These are phyloP conservation scores for Semaprochilodus insignis DNA, from an alignment of 2,797 vertebrate genomes.

Conservation along the genomic window DNA sequence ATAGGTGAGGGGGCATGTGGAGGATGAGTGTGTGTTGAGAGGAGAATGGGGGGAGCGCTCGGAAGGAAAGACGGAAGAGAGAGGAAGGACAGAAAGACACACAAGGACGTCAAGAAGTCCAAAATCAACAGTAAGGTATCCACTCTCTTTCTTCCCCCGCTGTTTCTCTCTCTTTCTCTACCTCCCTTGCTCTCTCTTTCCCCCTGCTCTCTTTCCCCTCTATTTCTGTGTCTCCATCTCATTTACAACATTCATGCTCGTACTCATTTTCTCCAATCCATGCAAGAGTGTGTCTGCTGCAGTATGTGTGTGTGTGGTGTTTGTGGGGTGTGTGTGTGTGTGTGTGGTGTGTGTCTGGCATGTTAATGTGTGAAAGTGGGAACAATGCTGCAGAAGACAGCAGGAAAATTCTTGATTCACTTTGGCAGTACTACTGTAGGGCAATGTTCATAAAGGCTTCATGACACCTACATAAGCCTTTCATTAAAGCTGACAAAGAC, in stretches of 20 bases:
- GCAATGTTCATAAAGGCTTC: no score
- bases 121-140: slow-evolving; percentile 86
- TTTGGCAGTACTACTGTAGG: no score
- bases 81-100: slow-evolving; percentile 70
- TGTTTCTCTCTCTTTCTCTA: slow-evolving; percentile 28
- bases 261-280: slow-evolving; percentile 22
- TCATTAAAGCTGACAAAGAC: no score
- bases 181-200: slow-evolving; percentile 33
- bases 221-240: slow-evolving; percentile 11
- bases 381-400: slow-evolving; percentile 26
- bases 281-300: slow-evolving; percentile 32
- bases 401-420: not conserved
- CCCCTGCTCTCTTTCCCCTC: slow-evolving; percentile 21
- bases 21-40: slow-evolving; percentile 59
- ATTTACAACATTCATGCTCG: slow-evolving; percentile 24
- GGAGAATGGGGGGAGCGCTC: slow-evolving; percentile 62
- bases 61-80: slow-evolving; percentile 75
- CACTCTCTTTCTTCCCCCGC: slow-evolving; percentile 6
- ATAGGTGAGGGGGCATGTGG: slow-evolving; percentile 54
- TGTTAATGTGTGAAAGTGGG: slow-evolving; percentile 32
- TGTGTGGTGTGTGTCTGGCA: slow-evolving; percentile 29
- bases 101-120: slow-evolving; percentile 74
- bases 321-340: slow-evolving; percentile 10
- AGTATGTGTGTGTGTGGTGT: slow-evolving; percentile 35
- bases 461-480: no score